These are phyloP conservation scores for Catharus bicknelli DNA, from an alignment of 2,113 vertebrate species.

Conservation along the genomic window DNA sequence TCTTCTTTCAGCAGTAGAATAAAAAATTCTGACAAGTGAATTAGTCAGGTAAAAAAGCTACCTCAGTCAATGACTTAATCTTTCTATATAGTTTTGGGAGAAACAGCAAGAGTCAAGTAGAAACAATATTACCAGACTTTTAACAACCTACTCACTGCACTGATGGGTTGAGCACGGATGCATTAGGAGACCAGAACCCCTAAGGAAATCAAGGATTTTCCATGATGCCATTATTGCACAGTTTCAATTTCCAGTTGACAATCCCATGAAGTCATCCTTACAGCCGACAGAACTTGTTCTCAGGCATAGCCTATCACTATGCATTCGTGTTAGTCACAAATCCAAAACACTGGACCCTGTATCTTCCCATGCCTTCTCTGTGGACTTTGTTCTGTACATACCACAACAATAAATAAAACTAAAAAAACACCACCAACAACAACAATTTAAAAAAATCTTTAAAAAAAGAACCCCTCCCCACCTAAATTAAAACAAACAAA, in stretches of 20 bases:
- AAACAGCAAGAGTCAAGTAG: background rate
- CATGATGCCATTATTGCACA: background rate
- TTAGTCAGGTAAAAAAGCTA: background rate
- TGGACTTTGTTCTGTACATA: background rate
- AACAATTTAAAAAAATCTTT: fast-evolving
- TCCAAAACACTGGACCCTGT: background rate
- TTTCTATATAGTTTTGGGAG: background rate
- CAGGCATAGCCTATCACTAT: background rate
- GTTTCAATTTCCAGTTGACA: background rate
- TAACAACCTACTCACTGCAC: background rate
- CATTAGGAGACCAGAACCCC: background rate
- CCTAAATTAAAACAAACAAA: background rate
- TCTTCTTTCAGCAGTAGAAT: background rate
- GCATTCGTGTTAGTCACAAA: background rate
- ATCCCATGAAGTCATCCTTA: background rate
- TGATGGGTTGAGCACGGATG: background rate
- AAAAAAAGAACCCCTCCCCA: fast-evolving
- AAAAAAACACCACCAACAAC: background rate
- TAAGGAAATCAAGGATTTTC: background rate
- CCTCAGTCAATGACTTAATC: background rate
- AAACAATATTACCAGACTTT: background rate
- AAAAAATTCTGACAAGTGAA: background rate
- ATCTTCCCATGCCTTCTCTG: background rate
- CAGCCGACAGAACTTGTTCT: background rate
- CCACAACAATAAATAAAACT: background rate